Percentiles rank a stretch among this genome's conserved stretches.
Conservation (phyloP, 2,888 invertebrate genomes). For the Chrysolina haemoptera region DNA sequence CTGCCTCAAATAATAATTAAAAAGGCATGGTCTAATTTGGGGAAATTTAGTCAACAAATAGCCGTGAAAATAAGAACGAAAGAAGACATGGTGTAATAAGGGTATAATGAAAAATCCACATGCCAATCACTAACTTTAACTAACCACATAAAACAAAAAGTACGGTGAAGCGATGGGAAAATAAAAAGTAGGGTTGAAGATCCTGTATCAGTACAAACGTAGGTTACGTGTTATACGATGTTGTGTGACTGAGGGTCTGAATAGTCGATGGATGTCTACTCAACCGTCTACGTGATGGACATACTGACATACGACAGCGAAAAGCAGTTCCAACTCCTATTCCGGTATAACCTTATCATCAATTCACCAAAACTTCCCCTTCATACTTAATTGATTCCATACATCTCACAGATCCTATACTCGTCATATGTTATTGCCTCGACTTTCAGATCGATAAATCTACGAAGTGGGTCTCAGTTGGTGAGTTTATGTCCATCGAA, state of each 20-base stretch:
- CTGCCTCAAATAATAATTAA: too few species aligned
- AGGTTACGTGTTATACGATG: slow-evolving; percentile 54
- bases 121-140: neutral
- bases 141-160: neutral
- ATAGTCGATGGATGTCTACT: slow-evolving; percentile 51
- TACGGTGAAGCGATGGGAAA: slow-evolving; percentile 24
- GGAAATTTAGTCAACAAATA: too few species aligned
- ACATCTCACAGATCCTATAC: slow-evolving; percentile 52
- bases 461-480: neutral
- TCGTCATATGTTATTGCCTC: slow-evolving; percentile 40
- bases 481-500: neutral
- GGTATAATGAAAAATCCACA: neutral
- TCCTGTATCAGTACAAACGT: slow-evolving; percentile 64
- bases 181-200: slow-evolving; percentile 56
- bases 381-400: slow-evolving; percentile 59
- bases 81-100: too few species aligned
- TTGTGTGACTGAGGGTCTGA: slow-evolving; percentile 40
- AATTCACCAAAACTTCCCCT: slow-evolving; percentile 58
- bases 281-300: slow-evolving; percentile 65
- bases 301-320: slow-evolving; percentile 64
- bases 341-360: slow-evolving; percentile 61
- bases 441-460: slow-evolving; percentile 7
- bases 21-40: too few species aligned
- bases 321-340: slow-evolving; percentile 60
- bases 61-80: too few species aligned